Conservation (phyloP, 2,888 invertebrate genomes). For the Choristoneura rosaceana region DNA sequence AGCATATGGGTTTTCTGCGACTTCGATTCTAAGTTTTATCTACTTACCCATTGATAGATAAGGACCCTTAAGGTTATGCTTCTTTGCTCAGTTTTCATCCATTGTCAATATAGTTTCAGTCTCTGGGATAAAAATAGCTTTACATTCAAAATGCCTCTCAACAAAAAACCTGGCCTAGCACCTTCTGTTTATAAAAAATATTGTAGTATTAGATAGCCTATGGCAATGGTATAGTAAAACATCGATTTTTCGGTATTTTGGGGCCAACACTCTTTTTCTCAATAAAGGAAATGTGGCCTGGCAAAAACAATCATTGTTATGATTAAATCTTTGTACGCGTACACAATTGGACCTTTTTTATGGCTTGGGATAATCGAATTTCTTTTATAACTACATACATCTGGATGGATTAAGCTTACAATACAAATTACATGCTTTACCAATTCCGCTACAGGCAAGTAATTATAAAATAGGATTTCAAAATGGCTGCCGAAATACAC, state of each 20-base stretch:
- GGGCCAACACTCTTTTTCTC: background rate
- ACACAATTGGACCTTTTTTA: background rate
- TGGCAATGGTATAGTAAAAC: background rate
- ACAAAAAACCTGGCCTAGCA: constrained; percentile 61
- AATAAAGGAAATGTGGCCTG: background rate
- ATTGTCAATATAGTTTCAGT: background rate
- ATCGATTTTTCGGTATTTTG: constrained; percentile 2
- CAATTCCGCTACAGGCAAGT: background rate
- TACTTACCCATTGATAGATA: background rate
- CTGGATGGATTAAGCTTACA: constrained; percentile 1
- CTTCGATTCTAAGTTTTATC: too few relatives aligned
- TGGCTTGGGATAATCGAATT: constrained; percentile 1
- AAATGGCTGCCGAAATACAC: background rate
- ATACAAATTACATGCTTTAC: background rate
- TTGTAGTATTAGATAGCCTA: background rate
- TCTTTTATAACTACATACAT: background rate
- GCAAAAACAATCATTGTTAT: background rate
- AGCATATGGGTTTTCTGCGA: too few relatives aligned
- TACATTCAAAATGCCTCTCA: background rate
- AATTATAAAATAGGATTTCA: background rate
- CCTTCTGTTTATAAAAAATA: constrained; percentile 54
- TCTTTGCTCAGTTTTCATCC: background rate
- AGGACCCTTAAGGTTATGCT: background rate
- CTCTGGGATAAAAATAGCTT: background rate
- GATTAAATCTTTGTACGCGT: background rate